Conservation (phyloP, 2,797 vertebrate genomes). For the Propithecus perrieri region DNA sequence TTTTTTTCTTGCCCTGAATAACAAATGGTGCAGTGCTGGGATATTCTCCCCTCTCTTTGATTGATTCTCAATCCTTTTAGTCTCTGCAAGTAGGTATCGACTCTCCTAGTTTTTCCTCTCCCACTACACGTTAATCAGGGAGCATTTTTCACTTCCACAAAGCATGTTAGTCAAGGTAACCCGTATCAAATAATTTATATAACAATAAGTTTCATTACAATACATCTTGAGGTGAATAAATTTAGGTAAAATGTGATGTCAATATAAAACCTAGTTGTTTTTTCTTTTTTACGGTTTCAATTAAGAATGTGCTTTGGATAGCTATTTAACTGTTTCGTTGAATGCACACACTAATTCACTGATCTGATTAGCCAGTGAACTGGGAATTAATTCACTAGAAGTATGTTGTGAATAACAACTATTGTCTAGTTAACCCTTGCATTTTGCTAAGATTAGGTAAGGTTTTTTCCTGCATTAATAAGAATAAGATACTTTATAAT, state of each 20-base stretch:
- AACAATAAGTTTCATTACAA: neutral
- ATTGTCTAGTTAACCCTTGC: neutral
- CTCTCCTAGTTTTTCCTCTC: neutral
- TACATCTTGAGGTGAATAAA: conserved; percentile 1
- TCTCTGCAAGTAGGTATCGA: neutral
- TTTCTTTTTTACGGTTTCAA: neutral
- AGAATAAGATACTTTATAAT: neutral
- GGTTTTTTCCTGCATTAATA: neutral
- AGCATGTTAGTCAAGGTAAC: neutral
- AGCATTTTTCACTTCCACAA: conserved; percentile 29
- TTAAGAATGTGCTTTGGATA: conserved; percentile 7
- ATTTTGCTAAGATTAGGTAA: conserved; percentile 29
- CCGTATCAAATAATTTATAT: conserved; percentile 10
- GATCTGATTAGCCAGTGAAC: conserved; percentile 19
- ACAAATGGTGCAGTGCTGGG: neutral
- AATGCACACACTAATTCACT: conserved; percentile 3
- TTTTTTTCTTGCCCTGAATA: neutral
- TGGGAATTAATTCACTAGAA: conserved; percentile 42
- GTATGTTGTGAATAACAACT: neutral
- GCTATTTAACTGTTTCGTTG: conserved; percentile 13
- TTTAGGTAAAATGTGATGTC: neutral
- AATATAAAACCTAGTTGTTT: neutral
- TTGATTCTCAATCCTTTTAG: conserved; percentile 23
- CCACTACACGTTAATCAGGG: neutral
- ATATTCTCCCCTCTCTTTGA: neutral